These are phyloP conservation scores for Drosophila repleta DNA, from an alignment of 1,140 invertebrate genomes.

Conservation along the genomic window DNA sequence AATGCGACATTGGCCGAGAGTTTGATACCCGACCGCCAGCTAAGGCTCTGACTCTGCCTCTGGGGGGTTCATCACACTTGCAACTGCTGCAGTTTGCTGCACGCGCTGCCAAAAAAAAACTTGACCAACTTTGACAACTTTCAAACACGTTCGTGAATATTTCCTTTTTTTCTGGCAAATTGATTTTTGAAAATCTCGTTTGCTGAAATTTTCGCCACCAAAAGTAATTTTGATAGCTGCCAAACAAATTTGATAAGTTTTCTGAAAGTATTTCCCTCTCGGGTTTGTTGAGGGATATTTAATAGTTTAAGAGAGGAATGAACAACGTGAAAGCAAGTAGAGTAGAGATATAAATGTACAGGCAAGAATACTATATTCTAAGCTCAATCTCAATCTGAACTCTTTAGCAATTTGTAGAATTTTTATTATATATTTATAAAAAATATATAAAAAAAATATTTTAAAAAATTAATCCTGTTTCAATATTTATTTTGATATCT, in stretches of 20 bases:
- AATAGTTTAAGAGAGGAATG: neutral
- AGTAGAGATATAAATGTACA: too few species aligned
- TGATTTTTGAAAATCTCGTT: neutral
- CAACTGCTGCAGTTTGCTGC: conserved; percentile 33
- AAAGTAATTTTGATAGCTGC: conserved; percentile 1
- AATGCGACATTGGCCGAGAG: conserved; percentile 29
- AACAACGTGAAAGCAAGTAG: too few species aligned
- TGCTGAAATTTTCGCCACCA: neutral
- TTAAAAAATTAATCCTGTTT: neutral
- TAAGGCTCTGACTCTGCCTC: too few species aligned
- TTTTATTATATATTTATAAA: too few species aligned
- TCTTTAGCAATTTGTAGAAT: too few species aligned
- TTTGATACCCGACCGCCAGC: neutral
- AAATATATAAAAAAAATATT: too few species aligned
- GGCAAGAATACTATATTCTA: too few species aligned
- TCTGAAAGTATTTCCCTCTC: too few species aligned
- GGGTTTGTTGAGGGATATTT: neutral
- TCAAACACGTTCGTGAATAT: neutral
- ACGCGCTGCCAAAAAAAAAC: conserved; percentile 6
- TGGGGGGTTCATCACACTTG: conserved; percentile 31
- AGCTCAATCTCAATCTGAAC: too few species aligned
- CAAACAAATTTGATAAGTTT: neutral
- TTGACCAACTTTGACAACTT: conserved; percentile 1
- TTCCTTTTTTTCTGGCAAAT: neutral
- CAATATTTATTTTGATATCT: neutral